Evolutionary conservation across 2,888 invertebrate species (phyloP).

Genomic region (Cetonia aurata): DNA sequence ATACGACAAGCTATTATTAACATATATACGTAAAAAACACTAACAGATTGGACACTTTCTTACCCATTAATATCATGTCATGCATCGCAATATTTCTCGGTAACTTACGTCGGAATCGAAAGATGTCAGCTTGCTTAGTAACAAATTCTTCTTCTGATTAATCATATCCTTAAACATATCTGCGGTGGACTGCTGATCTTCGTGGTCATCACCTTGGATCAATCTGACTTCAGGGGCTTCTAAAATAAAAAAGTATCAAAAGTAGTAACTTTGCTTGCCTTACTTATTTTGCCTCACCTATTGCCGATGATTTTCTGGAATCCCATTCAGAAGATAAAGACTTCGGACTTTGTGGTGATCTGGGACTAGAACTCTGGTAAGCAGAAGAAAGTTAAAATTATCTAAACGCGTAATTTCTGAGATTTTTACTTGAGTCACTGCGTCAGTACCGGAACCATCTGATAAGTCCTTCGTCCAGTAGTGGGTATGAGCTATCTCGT

Average conservation of each 20-base stretch:
- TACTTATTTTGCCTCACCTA: constrained; percentile 65
- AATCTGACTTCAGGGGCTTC: constrained; percentile 74
- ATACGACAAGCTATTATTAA: too few relatives aligned
- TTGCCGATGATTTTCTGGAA: constrained; percentile 78
- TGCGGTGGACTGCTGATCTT: constrained; percentile 81
- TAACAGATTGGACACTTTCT: background rate
- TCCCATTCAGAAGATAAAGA: constrained; percentile 70
- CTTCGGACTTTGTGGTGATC: constrained; percentile 75
- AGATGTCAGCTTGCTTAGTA: constrained; percentile 88
- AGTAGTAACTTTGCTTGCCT: background rate
- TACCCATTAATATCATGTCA: constrained; percentile 18
- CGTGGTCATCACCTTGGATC: constrained; percentile 73
- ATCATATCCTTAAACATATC: constrained; percentile 96
- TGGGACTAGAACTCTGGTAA: constrained; percentile 73
- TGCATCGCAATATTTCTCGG: constrained; percentile 20
- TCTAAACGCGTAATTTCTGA: background rate
- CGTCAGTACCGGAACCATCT: constrained; percentile 69
- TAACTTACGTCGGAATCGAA: constrained; percentile 91
- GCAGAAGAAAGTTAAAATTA: background rate
- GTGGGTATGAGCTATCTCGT: constrained; percentile 99
- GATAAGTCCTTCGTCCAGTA: constrained; percentile 92
- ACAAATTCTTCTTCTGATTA: constrained; percentile 89
- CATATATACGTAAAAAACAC: background rate
- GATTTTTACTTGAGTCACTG: constrained; percentile 58
- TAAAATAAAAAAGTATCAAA: constrained; percentile 46